Evolutionary conservation across 2,797 vertebrate genomes (phyloP).

Genomic region (Eremophila alpestris): DNA sequence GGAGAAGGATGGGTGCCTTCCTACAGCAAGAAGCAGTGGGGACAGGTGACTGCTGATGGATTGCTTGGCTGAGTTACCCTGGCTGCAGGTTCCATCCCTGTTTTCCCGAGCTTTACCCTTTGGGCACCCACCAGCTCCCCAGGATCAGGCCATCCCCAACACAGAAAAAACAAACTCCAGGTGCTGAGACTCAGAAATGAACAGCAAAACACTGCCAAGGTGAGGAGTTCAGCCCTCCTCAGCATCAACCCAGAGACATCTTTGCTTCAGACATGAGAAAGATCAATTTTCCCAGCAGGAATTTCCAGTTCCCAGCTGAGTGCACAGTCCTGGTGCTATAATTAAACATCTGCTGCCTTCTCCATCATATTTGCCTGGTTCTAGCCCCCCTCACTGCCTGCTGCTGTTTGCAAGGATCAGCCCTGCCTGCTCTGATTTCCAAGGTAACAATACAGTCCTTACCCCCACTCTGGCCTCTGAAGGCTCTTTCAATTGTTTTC

Average conservation of each 20-base stretch:
- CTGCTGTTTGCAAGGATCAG: background rate
- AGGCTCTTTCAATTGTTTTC: background rate
- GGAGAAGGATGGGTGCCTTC: background rate
- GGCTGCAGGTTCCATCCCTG: background rate
- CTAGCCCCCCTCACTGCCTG: background rate
- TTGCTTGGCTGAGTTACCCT: background rate
- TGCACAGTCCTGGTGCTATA: background rate
- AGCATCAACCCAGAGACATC: background rate
- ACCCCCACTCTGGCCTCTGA: background rate
- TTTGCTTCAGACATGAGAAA: background rate
- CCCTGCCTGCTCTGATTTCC: background rate
- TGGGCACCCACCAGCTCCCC: background rate
- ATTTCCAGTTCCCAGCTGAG: background rate
- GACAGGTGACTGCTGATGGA: background rate
- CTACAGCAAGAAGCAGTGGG: background rate
- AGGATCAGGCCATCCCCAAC: background rate
- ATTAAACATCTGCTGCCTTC: background rate
- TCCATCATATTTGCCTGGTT: background rate
- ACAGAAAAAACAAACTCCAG: background rate
- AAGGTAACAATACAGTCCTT: background rate
- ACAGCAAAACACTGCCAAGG: background rate
- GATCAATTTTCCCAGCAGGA: background rate
- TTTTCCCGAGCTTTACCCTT: background rate
- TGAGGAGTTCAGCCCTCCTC: background rate
- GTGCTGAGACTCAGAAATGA: background rate